phyloP scores from a whole-genome alignment of 1,140 invertebrate species.

The Nephila pilipes region DNA sequence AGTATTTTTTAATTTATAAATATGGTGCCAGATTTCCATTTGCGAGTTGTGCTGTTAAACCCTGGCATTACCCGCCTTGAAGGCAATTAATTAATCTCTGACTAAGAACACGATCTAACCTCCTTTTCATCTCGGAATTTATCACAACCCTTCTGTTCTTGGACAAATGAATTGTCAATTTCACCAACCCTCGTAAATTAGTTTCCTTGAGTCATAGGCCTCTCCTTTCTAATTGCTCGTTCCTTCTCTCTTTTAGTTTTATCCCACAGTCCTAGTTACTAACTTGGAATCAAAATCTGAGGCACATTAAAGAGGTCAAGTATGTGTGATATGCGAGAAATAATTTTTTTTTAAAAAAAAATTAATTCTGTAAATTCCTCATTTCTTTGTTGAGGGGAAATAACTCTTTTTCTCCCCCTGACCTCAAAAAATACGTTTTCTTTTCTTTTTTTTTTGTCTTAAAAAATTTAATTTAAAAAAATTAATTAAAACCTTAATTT shows the following conservation, averaged over 20 bases:
- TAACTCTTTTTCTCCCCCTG: too few species aligned
- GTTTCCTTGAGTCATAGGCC: slow-evolving; percentile 4
- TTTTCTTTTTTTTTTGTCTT: too few species aligned
- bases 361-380: neutral
- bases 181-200: slow-evolving; percentile 1
- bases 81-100: neutral
- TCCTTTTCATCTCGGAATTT: slow-evolving; percentile 23
- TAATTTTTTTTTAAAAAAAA: neutral
- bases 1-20: neutral
- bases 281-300: neutral
- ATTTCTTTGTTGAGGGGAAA: too few species aligned
- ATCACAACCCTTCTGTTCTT: neutral
- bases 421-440: too few species aligned
- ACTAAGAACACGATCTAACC: slow-evolving; percentile 10
- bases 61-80: neutral
- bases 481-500: too few species aligned
- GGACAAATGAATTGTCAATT: slow-evolving; percentile 38
- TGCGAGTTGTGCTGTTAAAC: neutral
- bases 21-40: neutral
- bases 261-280: neutral
- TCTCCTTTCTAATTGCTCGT: slow-evolving; percentile 20
- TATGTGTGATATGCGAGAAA: neutral
- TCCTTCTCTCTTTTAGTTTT: slow-evolving; percentile 11
- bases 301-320: neutral
- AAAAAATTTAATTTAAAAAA: too few species aligned